Evolutionary conservation across 1,140 invertebrate genomes (phyloP), one percentile per base, ranked within the genome.

Genomic region (Drosophila hydei): DNA sequence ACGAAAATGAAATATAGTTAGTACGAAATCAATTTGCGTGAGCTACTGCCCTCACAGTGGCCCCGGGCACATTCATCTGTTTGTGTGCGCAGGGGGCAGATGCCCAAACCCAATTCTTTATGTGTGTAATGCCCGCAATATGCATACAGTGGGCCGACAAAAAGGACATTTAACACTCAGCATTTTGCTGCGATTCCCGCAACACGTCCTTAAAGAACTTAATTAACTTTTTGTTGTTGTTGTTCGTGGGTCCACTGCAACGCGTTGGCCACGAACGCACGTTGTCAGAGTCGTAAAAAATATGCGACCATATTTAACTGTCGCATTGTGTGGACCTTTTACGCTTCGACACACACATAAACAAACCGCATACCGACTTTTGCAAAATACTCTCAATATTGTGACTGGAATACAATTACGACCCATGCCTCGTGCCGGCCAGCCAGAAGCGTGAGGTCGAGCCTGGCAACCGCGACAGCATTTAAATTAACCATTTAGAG

Each of bases 301-400:
- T 85, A 79, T 62, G 21, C 74, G 47, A 54, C 77, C 68, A 85
- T 80, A 87, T 85, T 85, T 85, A 85, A 85, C 81, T 85, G 80
- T 85, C 80, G 72, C 81, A 87, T 61, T 77, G 70, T 70, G 70
- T 33, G 67, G 81, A 76, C 74, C 87, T 87, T 85, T 85, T 75
- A 87, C 74, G 77, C 81, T 74, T 87, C 81, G 70, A 52, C 74
- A 64, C 54, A 87, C 74, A 72, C 77, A 87, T 87, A 87, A 85
- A 85, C 81, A 87, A 81, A 63, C 77, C 81, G 65, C 81, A 63
- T 19, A 45, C 58, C 70, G 77, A 73, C 70, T 69, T 56, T 73
- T 75, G 58, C 74, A 64, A 77, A 87, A 77, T 80, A 71, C 71
- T 51, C 81, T 51, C 74, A 87, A 69, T 77, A 87, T 60, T 85